Percentiles rank a stretch among this genome's conserved stretches.
Conservation (phyloP, 2,888 invertebrate species). For the Sericinus montela region DNA sequence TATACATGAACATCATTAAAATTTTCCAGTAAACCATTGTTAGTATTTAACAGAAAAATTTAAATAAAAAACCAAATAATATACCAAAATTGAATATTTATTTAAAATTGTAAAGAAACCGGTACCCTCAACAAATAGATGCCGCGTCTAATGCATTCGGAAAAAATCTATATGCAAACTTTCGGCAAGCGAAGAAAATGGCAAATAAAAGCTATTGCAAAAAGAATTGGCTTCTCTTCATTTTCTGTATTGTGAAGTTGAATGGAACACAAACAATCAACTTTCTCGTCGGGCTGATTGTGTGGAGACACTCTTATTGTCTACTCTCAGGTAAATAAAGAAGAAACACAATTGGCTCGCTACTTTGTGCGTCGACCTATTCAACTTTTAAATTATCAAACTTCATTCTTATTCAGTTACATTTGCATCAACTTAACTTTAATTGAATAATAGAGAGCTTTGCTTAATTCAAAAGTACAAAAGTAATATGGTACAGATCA, state of each 20-base stretch:
- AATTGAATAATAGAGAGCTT: conserved; percentile 17
- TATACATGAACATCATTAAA: too few species aligned
- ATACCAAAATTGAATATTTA: not conserved
- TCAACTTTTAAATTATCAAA: conserved; percentile 63
- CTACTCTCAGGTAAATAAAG: conserved; percentile 70
- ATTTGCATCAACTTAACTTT: conserved; percentile 23
- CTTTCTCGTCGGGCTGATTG: conserved; percentile 67
- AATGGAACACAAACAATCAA: conserved; percentile 73
- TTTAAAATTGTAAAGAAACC: conserved; percentile 42
- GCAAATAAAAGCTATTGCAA: conserved; percentile 61
- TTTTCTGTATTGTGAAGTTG: conserved; percentile 75
- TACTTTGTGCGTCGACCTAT: conserved; percentile 61
- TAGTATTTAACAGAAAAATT: too few species aligned
- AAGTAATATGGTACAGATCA: conserved; percentile 62
- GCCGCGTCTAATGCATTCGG: conserved; percentile 61
- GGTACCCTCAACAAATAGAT: conserved; percentile 66
- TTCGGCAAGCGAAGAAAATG: conserved; percentile 63
- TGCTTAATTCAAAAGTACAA: conserved; percentile 41
- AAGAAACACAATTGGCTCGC: conserved; percentile 56
- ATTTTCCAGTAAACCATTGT: too few species aligned
- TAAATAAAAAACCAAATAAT: too few species aligned
- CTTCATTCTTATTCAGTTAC: conserved; percentile 40
- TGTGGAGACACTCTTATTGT: conserved; percentile 72
- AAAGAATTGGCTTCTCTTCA: conserved; percentile 73
- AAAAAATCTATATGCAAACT: conserved; percentile 65